A percentile compares a stretch with the other conserved stretches of the same genome.
Evolutionary conservation across 2,797 vertebrate species (phyloP).

Genomic region (Setipinna tenuifilis): DNA sequence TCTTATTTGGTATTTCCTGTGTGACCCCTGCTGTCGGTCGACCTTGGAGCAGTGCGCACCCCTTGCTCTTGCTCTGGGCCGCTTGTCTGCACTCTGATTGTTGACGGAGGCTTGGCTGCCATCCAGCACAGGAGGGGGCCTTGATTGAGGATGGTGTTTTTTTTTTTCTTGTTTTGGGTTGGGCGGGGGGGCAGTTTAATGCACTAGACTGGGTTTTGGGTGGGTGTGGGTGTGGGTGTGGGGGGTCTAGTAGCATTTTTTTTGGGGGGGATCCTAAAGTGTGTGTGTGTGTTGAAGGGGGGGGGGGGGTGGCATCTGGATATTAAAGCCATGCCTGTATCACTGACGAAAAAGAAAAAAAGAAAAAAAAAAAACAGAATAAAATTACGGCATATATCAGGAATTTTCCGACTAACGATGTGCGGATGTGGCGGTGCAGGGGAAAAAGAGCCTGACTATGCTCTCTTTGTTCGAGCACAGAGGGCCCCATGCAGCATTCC

Average conservation of each 20-base stretch:
- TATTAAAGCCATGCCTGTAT: constrained; percentile 89
- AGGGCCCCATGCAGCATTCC: constrained; percentile 98
- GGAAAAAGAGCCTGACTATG: constrained; percentile 98
- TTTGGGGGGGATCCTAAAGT: not conserved
- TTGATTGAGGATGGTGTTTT: constrained; percentile 69
- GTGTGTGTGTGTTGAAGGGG: not conserved
- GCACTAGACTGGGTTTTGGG: not conserved
- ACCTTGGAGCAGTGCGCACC: constrained; percentile 70
- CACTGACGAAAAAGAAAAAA: constrained; percentile 57
- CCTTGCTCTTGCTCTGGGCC: constrained; percentile 46
- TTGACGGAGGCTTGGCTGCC: constrained; percentile 78
- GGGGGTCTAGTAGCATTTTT: not conserved
- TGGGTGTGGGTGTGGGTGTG: not conserved
- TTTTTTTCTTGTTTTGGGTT: not conserved
- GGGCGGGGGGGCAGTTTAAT: not conserved
- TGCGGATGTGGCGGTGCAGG: constrained; percentile 97
- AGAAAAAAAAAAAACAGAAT: constrained; percentile 63
- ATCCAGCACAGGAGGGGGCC: constrained; percentile 74
- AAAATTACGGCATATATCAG: constrained; percentile 99
- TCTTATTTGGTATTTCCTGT: constrained; percentile 87
- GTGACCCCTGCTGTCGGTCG: constrained; percentile 77
- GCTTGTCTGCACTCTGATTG: constrained; percentile 80
- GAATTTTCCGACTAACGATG: constrained; percentile 99
- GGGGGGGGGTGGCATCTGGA: constrained; percentile 85
- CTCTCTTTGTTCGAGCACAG: constrained; percentile 96